These are phyloP conservation scores for Falco biarmicus DNA, from an alignment of 2,797 vertebrate species.

Conservation along the genomic window DNA sequence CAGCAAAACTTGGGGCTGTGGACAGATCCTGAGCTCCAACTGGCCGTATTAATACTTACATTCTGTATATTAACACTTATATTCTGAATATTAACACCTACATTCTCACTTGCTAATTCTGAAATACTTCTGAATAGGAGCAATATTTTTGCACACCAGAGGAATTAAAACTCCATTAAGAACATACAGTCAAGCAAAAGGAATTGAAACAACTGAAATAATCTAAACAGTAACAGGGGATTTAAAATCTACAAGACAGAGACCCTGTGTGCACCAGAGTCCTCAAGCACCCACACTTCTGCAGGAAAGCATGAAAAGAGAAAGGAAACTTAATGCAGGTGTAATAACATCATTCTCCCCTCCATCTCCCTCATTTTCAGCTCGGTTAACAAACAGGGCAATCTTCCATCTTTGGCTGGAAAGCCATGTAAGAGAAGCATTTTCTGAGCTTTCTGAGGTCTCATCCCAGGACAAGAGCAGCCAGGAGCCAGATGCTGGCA, in stretches of 20 bases:
- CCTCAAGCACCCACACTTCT: not conserved
- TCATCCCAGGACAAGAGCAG: not conserved
- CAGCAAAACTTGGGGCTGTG: not conserved
- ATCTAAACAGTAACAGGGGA: not conserved
- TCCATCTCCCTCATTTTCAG: not conserved
- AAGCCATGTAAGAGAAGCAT: not conserved
- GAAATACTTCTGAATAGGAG: not conserved
- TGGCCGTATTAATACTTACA: not conserved
- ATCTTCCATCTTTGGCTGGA: not conserved
- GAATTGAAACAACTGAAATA: not conserved
- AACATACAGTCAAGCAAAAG: not conserved
- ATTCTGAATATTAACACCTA: not conserved
- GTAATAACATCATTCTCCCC: not conserved
- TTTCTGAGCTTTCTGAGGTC: not conserved
- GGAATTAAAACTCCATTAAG: not conserved
- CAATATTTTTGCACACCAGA: not conserved
- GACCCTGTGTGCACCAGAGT: not conserved
- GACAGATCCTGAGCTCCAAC: not conserved
- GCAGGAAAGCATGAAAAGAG: not conserved
- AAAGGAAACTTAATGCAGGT: not conserved
- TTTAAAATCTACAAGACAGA: not conserved
- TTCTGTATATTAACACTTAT: not conserved
- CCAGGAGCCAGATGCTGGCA: not conserved
- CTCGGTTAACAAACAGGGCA: not conserved
- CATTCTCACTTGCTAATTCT: not conserved